Percentiles rank a stretch among this genome's conserved stretches.
Evolutionary conservation across 2,113 vertebrate genomes (phyloP).

Genomic region (Limanda limanda): DNA sequence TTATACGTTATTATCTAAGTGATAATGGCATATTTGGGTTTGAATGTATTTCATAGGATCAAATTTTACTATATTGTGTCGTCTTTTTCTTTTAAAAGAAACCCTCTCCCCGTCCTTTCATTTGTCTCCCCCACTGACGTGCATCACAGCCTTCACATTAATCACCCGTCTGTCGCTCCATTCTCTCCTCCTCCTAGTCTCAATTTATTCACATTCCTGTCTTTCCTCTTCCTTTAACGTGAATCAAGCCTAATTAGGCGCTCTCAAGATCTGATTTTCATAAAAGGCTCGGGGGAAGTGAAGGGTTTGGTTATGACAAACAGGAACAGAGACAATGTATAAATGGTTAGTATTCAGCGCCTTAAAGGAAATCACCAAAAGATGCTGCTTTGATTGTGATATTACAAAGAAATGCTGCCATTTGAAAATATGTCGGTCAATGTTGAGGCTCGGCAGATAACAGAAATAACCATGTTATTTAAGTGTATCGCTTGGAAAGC

Average conservation of each 20-base stretch:
- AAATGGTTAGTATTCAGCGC: constrained; percentile 73
- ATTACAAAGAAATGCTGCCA: constrained; percentile 27
- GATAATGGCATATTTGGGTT: neutral
- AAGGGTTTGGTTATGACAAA: constrained; percentile 75
- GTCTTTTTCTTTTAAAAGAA: constrained; percentile 50
- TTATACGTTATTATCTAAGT: neutral
- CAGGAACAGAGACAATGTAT: constrained; percentile 77
- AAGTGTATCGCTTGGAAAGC: no score
- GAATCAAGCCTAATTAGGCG: constrained; percentile 86
- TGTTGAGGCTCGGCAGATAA: constrained; percentile 14
- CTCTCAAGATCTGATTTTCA: constrained; percentile 83
- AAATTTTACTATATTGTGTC: constrained; percentile 18
- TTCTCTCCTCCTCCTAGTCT: constrained; percentile 73
- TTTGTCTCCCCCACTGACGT: constrained; percentile 71
- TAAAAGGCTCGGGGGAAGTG: constrained; percentile 76
- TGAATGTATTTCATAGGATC: constrained; percentile 2
- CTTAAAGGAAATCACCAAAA: constrained; percentile 66
- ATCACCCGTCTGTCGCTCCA: constrained; percentile 82
- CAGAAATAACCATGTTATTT: neutral
- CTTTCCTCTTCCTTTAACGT: constrained; percentile 82
- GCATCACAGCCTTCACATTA: constrained; percentile 84
- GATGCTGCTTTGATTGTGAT: constrained; percentile 59
- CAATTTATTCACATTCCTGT: constrained; percentile 84
- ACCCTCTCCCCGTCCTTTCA: constrained; percentile 58
- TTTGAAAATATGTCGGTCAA: constrained; percentile 24